phyloP scores from a whole-genome alignment of 2,888 invertebrate species.

The Diarsia dahlii region DNA sequence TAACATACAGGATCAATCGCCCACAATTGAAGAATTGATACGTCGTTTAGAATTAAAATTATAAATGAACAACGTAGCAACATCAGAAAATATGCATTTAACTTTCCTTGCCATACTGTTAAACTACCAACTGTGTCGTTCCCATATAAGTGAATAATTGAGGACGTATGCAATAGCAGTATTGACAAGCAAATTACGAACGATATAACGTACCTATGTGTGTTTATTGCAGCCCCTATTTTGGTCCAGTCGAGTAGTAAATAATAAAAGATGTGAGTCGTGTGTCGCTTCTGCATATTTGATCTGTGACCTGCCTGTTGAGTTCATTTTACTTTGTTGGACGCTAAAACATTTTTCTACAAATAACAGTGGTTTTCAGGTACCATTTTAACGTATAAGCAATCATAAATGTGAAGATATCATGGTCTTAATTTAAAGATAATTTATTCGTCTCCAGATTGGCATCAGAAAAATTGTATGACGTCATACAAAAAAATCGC shows the following conservation, averaged over 20 bases:
- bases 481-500: no score
- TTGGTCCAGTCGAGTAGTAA: constrained; percentile 1
- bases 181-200: constrained; percentile 36
- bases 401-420: no score
- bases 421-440: no score
- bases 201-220: constrained; percentile 7
- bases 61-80: no score
- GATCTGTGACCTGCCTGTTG: constrained; percentile 16
- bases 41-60: no score
- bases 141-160: constrained; percentile 21
- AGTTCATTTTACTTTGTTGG: constrained; percentile 15
- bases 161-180: constrained; percentile 18
- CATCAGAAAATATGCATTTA: background rate
- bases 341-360: no score
- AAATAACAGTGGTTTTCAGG: no score
- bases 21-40: no score
- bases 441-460: no score
- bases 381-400: no score
- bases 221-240: constrained; percentile 14
- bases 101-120: constrained; percentile 8
- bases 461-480: no score
- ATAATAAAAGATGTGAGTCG: constrained; percentile 33
- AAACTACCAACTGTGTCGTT: background rate
- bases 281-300: constrained; percentile 25
- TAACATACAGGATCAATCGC: no score